Percentiles rank a stretch among this genome's conserved stretches.
These are phyloP conservation scores for Drosophila leontia DNA, from an alignment of 1,140 invertebrate genomes.

Conservation along the genomic window DNA sequence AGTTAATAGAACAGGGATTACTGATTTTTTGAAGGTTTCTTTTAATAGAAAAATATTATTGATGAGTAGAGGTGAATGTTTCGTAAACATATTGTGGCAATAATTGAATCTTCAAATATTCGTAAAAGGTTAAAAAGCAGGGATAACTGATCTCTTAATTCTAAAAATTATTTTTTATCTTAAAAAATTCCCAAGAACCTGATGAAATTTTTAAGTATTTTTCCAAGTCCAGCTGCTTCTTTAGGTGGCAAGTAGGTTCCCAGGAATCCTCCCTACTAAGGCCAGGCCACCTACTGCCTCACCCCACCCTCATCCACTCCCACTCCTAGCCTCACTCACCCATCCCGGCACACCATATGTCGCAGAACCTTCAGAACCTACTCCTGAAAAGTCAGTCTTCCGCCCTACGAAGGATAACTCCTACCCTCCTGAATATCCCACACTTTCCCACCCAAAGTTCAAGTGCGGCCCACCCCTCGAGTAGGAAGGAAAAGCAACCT, in stretches of 20 bases:
- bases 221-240: slow-evolving; percentile 10
- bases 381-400: slow-evolving; percentile 15
- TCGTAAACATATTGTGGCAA: too few species aligned
- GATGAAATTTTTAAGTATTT: background rate
- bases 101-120: too few species aligned
- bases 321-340: slow-evolving; percentile 7
- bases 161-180: background rate
- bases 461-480: slow-evolving; percentile 21
- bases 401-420: background rate
- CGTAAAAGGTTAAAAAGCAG: background rate
- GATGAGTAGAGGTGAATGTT: background rate
- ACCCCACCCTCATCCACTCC: slow-evolving; percentile 1
- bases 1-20: background rate
- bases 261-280: slow-evolving; percentile 9
- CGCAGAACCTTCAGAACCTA: slow-evolving; percentile 6
- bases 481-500: slow-evolving; percentile 21
- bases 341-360: slow-evolving; percentile 25
- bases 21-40: background rate
- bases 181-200: too few species aligned
- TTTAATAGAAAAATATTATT: background rate
- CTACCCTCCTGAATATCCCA: slow-evolving; percentile 38
- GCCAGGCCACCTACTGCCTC: slow-evolving; percentile 11
- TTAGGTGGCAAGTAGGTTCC: slow-evolving; percentile 1
- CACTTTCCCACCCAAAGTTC: slow-evolving; percentile 45
- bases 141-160: too few species aligned